phyloP scores from a whole-genome alignment of 2,888 invertebrate species.

The Cosmopolites sordidus region DNA sequence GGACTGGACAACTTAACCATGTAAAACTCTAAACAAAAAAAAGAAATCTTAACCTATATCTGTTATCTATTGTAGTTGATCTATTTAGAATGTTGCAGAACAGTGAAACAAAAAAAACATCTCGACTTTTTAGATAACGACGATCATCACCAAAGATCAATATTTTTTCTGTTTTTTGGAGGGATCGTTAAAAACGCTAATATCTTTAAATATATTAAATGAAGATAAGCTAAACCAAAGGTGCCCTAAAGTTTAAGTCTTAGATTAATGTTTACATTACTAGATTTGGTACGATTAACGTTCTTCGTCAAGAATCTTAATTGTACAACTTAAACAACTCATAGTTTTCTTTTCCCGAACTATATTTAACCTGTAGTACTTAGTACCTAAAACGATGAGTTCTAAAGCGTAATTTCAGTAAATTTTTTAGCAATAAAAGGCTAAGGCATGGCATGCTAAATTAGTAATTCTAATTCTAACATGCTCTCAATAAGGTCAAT shows the following conservation, averaged over 20 bases:
- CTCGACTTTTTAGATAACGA: slow-evolving; percentile 40
- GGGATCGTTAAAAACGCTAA: slow-evolving; percentile 22
- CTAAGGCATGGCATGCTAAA: slow-evolving; percentile 18
- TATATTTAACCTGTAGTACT: slow-evolving; percentile 39
- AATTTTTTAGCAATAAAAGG: slow-evolving; percentile 45
- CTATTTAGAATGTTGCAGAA: slow-evolving; percentile 41
- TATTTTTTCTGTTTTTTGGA: slow-evolving; percentile 32
- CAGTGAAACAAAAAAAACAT: slow-evolving; percentile 30
- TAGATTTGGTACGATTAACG: slow-evolving; percentile 16
- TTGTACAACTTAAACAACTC: slow-evolving; percentile 18
- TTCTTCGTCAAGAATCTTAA: slow-evolving; percentile 6
- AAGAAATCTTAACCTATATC: slow-evolving; percentile 40
- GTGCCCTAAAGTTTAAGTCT: slow-evolving; percentile 71
- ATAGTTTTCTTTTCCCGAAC: slow-evolving; percentile 32
- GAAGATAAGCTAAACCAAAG: slow-evolving; percentile 77
- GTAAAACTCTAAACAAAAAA: slow-evolving; percentile 32
- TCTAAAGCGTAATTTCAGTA: slow-evolving; percentile 31
- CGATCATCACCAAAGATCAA: slow-evolving; percentile 37
- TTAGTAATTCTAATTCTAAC: slow-evolving; percentile 8
- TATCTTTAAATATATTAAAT: slow-evolving; percentile 41
- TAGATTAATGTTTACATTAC: slow-evolving; percentile 40
- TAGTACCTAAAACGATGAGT: slow-evolving; percentile 28
- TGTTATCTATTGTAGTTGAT: slow-evolving; percentile 47
- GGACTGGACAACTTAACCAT: slow-evolving; percentile 27
- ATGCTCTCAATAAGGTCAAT: slow-evolving; percentile 27